Percentiles rank a stretch among this genome's conserved stretches.
phyloP scores from a whole-genome alignment of 2,797 vertebrate species.

The Alfaro cultratus region DNA sequence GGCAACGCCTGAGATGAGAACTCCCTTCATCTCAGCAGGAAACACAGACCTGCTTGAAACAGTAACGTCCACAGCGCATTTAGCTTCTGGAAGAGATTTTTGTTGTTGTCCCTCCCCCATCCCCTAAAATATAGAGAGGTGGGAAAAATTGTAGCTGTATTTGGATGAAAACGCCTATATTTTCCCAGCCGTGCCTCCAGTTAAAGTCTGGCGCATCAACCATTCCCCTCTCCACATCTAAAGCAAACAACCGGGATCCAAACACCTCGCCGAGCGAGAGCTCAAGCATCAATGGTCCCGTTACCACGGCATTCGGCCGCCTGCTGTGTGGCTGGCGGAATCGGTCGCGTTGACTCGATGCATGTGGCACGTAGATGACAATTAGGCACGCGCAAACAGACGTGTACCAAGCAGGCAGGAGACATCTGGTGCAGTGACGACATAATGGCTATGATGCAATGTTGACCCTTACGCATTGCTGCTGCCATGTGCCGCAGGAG shows the following conservation, averaged over 20 bases:
- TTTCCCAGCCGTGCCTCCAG: conserved; percentile 25
- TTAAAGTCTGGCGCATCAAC: conserved; percentile 52
- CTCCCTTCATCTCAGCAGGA: conserved; percentile 50
- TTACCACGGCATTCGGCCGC: conserved; percentile 60
- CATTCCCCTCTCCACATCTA: conserved; percentile 33
- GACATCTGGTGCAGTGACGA: conserved; percentile 66
- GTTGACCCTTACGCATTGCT: conserved; percentile 38
- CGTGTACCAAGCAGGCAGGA: conserved; percentile 37
- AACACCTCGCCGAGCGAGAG: conserved; percentile 1
- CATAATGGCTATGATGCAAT: conserved; percentile 44
- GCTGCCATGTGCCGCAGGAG: not conserved
- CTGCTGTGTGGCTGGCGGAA: conserved; percentile 42
- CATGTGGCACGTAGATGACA: conserved; percentile 69
- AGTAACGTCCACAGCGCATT: conserved; percentile 37
- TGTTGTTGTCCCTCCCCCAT: too few species aligned
- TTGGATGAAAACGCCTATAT: conserved; percentile 29
- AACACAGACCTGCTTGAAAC: conserved; percentile 36
- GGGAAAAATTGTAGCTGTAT: conserved; percentile 28
- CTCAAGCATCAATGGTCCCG: conserved; percentile 47
- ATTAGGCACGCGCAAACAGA: conserved; percentile 50
- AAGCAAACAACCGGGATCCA: conserved; percentile 44
- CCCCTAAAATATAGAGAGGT: conserved; percentile 11
- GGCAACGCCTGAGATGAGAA: conserved; percentile 38
- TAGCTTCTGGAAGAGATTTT: conserved; percentile 23
- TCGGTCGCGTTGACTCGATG: conserved; percentile 58